Percentiles rank a stretch among this genome's conserved stretches.
These are phyloP conservation scores for Apeltes quadracus DNA, from an alignment of 2,113 vertebrate genomes.

Conservation along the genomic window DNA sequence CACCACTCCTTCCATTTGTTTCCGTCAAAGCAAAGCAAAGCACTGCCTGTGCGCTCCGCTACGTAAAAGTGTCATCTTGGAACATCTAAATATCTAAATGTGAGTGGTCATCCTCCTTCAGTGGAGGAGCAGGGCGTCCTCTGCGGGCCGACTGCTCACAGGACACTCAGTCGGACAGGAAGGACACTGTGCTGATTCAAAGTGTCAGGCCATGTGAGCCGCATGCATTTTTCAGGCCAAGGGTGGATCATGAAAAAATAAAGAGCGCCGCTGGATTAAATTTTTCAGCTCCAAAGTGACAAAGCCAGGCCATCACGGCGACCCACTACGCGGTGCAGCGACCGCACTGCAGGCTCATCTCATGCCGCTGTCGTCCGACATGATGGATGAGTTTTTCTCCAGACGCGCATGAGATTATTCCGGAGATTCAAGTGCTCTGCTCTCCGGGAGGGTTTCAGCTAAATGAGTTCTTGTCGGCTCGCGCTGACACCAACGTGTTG, in stretches of 20 bases:
- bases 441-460: background rate
- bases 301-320: slow-evolving; percentile 11
- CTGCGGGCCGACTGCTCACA: slow-evolving; percentile 19
- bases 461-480: slow-evolving; percentile 7
- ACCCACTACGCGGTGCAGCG: background rate
- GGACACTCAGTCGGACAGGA: slow-evolving; percentile 28
- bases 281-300: slow-evolving; percentile 69
- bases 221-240: slow-evolving; percentile 64
- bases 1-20: background rate
- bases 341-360: slow-evolving; percentile 26
- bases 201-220: slow-evolving; percentile 59
- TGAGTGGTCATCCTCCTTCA: background rate
- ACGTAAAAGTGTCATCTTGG: background rate
- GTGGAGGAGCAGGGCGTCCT: slow-evolving; percentile 4
- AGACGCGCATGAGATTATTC: slow-evolving; percentile 12
- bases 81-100: slow-evolving; percentile 3
- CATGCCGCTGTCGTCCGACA: slow-evolving; percentile 15
- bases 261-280: slow-evolving; percentile 61
- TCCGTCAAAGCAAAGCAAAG: background rate
- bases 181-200: slow-evolving; percentile 53
- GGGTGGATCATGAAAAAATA: slow-evolving; percentile 67
- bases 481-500: background rate
- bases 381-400: slow-evolving; percentile 36
- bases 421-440: slow-evolving; percentile 10
- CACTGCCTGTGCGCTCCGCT: background rate